Percentiles rank a stretch among this genome's conserved stretches.
Evolutionary conservation across 2,113 vertebrate species (phyloP).

Genomic region (Rutilus rutilus): DNA sequence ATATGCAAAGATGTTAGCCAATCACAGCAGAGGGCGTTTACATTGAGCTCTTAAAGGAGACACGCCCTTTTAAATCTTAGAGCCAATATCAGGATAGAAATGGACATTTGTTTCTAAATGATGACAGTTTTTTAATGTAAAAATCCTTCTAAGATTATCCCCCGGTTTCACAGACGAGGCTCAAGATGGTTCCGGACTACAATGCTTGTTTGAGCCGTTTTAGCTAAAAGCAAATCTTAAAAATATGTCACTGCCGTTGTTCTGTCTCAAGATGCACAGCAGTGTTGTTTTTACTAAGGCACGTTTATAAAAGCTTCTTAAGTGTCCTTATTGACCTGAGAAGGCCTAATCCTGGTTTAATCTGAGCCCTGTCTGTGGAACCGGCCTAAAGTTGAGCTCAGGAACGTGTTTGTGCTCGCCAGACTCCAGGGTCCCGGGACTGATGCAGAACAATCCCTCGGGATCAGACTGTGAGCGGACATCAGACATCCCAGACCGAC

Average conservation of each 20-base stretch:
- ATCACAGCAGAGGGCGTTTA: background rate
- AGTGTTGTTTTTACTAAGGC: no score
- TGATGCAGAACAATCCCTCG: constrained; percentile 79
- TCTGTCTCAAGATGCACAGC: no score
- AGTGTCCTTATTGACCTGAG: no score
- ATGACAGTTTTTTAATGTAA: background rate
- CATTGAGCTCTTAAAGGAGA: background rate
- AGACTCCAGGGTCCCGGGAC: constrained; percentile 81
- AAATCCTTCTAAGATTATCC: background rate
- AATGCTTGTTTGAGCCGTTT: no score
- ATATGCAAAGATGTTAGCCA: background rate
- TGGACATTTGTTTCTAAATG: background rate
- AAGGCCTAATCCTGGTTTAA: no score
- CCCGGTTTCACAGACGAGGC: no score
- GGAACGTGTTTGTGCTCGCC: constrained; percentile 20
- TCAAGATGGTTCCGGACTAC: no score
- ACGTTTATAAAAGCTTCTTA: no score
- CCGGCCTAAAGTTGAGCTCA: no score
- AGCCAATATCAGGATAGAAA: background rate
- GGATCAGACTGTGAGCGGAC: constrained; percentile 78
- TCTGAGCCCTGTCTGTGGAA: no score
- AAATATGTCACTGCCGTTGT: no score
- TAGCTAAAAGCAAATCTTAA: no score
- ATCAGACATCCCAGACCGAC: constrained; percentile 80
- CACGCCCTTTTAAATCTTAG: background rate